phyloP scores from a whole-genome alignment of 2,888 invertebrate species.

The Xylophagus ater region DNA sequence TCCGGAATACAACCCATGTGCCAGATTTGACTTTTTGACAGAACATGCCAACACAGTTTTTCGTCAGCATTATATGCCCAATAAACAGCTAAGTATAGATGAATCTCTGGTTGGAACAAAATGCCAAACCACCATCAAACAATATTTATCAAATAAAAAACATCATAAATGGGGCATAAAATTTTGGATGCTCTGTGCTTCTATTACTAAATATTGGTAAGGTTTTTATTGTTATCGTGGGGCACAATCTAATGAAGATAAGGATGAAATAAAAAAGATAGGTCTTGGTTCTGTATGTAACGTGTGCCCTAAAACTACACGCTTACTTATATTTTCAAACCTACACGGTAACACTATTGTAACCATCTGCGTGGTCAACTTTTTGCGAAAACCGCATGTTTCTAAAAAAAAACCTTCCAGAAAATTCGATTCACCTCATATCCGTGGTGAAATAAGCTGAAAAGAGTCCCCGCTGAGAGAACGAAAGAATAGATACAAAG shows the following conservation, averaged over 20 bases:
- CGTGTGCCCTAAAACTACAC: no score
- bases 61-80: slow-evolving; percentile 7
- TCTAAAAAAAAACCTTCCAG: no score
- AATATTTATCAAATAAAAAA: slow-evolving; percentile 23
- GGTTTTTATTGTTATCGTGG: slow-evolving; percentile 6
- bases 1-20: slow-evolving; percentile 5
- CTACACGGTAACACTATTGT: no score
- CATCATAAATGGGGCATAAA: slow-evolving; percentile 16
- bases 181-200: slow-evolving; percentile 7
- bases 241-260: slow-evolving; percentile 5
- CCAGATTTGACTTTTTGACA: slow-evolving; percentile 2
- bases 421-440: no score
- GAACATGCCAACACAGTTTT: slow-evolving; percentile 7
- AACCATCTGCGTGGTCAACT: no score
- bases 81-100: slow-evolving; percentile 19
- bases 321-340: no score
- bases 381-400: no score
- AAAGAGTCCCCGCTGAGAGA: no score
- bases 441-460: no score
- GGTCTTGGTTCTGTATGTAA: slow-evolving; percentile 6
- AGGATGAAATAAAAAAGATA: slow-evolving; percentile 3
- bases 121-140: slow-evolving; percentile 17
- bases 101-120: slow-evolving; percentile 24
- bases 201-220: slow-evolving; percentile 7
- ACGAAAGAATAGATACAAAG: no score